Base-by-base conservation (phyloP, 2,113 vertebrate species). In the Acanthochromis polyacanthus region DNA sequence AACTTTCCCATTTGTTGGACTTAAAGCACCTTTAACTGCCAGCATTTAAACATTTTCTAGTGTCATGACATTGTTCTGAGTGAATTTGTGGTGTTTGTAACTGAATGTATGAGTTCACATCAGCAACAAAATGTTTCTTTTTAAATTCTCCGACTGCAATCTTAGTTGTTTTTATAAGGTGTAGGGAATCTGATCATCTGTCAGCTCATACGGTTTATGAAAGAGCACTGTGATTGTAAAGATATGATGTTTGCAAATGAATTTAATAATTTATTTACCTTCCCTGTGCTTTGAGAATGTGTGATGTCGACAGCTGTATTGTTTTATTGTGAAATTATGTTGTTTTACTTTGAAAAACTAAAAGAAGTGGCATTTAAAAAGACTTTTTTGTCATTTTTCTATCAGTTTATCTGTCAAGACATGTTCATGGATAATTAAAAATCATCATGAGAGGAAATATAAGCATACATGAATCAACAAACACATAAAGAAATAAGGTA, bases 201-300 rank as follows among this genome's bases (percentile, higher is more conserved):
- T 51, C 53, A 16, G n/a, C 28, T 38, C n/a, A 10, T 38, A 17
- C 25, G 16, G 19, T 38, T 10, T 19, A 20, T 82, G n/a, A 52
- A 43, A 23, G 40, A 50, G n/a, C 57, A 55, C 28, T 75, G 55
- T 61, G 22, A 66, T 43, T 82, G 56, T 78, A 50, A 82, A 80
- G 22, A 52, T 16, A 20, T 43, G 38, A 45, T 48, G 43, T 80
- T 62, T 64, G 73, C 40, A 28, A 75, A 74, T 5, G 0, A 53
- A 65, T 78, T 69, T 55, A 71, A 52, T 73, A 23, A 75, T 59
- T 17, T 64, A 38, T 85, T 67, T 56, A 59, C 76, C 10, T 61
- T 57, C 43, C 45, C 43, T 46, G 28, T 63, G 46, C 15, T 62
- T 58, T 36, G 50, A 22, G 57, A 64, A 75, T 48, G 55, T 48